Percentiles rank a stretch among this genome's conserved stretches.
Conservation (phyloP, 2,113 vertebrate species). For the Murina feae region DNA sequence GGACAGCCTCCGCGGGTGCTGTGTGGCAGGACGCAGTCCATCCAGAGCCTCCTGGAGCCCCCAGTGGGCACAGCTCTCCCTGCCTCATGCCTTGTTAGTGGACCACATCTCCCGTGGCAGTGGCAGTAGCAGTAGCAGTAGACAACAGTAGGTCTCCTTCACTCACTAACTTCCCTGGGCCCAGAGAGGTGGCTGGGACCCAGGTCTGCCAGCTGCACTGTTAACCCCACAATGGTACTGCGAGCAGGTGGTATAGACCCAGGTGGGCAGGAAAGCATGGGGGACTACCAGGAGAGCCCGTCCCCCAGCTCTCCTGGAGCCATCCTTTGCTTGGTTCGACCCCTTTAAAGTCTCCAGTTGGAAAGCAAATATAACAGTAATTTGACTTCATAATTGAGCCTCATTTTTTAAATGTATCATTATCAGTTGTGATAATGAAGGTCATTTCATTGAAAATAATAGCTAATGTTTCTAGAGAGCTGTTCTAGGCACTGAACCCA, state of each 20-base stretch:
- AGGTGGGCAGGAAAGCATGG: not conserved
- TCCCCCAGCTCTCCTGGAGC: not conserved
- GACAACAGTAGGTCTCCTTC: not conserved
- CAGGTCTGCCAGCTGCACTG: not conserved
- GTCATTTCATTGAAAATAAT: not conserved
- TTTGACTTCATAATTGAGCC: not conserved
- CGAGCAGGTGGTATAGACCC: not conserved
- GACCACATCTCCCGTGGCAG: not conserved
- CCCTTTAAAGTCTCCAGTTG: not conserved
- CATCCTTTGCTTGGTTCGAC: not conserved
- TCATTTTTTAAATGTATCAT: not conserved
- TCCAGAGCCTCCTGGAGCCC: not conserved
- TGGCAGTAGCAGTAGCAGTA: not conserved
- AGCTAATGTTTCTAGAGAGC: not conserved
- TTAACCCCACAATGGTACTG: not conserved
- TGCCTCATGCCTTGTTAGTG: not conserved
- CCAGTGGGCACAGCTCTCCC: not conserved
- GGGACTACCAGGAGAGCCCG: not conserved
- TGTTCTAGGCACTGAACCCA: not conserved
- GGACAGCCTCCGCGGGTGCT: not conserved
- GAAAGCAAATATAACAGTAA: not conserved
- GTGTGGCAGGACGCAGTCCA: not conserved
- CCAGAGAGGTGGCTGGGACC: not conserved
- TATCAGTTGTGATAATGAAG: not conserved
- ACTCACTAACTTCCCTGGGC: not conserved